Base-by-base conservation (phyloP, 2,888 invertebrate genomes). In the Clivina fossor region DNA sequence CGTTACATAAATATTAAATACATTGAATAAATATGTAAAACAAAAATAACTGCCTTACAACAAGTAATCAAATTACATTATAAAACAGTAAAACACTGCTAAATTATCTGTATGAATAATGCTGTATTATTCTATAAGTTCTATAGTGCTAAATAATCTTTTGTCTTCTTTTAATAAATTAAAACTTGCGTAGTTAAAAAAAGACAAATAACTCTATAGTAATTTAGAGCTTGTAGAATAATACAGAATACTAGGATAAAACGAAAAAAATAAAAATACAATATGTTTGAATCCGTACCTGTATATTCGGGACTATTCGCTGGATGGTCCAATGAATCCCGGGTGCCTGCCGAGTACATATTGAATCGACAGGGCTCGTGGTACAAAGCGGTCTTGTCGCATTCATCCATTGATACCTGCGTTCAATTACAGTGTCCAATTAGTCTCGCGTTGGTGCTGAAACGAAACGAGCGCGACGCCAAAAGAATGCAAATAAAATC, bases 351-450 rank as follows among this genome's bases (percentile, higher is more conserved):
- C 9, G 54, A 54, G 13, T 54, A 54, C 54, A 54, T 54, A 30
- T 54, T 54, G 37, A 54, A 54, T 24, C 54, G 24, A 50, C 68
- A 70, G n/a, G 73, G 72, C 60, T 72, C 73, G 38, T 71, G 66
- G 59, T 74, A 74, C 56, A 74, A 62, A 37, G 72, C 72, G 4
- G 72, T 67, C 61, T 74, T 74, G 63, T 74, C 74, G 63, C 71
- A 70, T 37, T 68, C 54, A 28, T 54, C 54, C 54, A 54, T 46
- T 37, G 54, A 54, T 35, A 54, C 54, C 54, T 54, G 51, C 33
- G 16, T 40, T 24, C 30, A 40, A 24, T 48, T 48, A 33, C 48
- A 15, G 41, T 15, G n/a, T n/a, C 40, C 46, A 54, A 54, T 54
- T 54, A 54, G 54, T 37, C 30, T 2, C 19, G 20, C 20, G 44